Evolutionary conservation across 2,797 vertebrate species (phyloP).

Genomic region (Acanthiza pusilla): DNA sequence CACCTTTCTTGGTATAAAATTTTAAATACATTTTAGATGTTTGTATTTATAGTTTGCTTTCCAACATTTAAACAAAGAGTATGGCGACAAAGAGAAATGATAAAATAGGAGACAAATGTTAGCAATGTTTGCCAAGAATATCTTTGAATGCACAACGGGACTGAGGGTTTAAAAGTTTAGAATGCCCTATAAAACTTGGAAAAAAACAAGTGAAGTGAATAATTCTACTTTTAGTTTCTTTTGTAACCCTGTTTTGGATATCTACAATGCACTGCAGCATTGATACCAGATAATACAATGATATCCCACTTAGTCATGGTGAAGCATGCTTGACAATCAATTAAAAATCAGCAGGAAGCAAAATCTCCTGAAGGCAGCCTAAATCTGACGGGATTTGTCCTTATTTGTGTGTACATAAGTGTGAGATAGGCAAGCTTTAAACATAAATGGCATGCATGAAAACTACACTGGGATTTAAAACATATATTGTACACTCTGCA

Average conservation of each 20-base stretch:
- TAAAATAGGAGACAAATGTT: not conserved
- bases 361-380: not conserved
- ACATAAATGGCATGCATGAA: not conserved
- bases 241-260: not conserved
- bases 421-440: not conserved
- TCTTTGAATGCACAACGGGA: not conserved
- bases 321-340: not conserved
- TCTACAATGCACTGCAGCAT: not conserved
- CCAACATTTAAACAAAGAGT: not conserved
- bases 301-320: not conserved
- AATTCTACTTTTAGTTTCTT: not conserved
- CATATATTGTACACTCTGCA: not conserved
- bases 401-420: not conserved
- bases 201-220: not conserved
- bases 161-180: not conserved
- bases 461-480: not conserved
- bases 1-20: not conserved
- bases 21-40: not conserved
- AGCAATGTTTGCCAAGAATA: not conserved
- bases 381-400: not conserved
- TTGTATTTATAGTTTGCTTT: slow-evolving; percentile 16
- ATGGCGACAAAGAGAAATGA: not conserved
- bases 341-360: not conserved
- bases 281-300: not conserved
- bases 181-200: not conserved